A percentile compares a stretch with the other conserved stretches of the same genome.
phyloP scores from a whole-genome alignment of 2,113 vertebrate genomes.

The Otis tarda region DNA sequence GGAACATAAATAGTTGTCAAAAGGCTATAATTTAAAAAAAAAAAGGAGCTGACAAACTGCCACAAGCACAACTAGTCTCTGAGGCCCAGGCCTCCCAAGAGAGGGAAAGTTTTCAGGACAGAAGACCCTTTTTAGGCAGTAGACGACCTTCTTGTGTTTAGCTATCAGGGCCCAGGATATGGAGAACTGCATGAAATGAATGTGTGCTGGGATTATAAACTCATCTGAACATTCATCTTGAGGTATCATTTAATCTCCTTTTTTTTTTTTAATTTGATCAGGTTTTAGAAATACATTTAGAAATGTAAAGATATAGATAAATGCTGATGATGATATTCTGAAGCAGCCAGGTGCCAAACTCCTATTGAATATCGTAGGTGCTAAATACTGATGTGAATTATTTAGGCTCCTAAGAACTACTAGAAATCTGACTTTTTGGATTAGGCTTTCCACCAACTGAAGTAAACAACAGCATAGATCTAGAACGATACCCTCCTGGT shows the following conservation, averaged over 20 bases:
- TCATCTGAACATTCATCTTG: background rate
- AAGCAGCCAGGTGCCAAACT: background rate
- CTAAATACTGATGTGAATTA: background rate
- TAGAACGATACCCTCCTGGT: background rate
- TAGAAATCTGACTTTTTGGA: background rate
- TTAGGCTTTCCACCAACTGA: background rate
- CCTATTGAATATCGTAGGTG: accelerated
- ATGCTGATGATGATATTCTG: background rate
- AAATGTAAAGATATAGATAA: background rate
- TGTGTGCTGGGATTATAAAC: background rate
- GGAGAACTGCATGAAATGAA: background rate
- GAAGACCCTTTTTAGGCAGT: background rate
- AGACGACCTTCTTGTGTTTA: background rate
- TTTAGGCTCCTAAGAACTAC: background rate
- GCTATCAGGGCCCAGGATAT: accelerated
- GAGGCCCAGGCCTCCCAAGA: background rate
- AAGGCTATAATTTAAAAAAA: background rate
- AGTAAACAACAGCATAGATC: background rate
- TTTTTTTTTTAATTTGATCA: background rate
- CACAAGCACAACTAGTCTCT: background rate
- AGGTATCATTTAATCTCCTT: background rate
- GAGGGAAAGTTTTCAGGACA: background rate
- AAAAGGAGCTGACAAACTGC: background rate
- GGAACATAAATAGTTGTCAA: background rate
- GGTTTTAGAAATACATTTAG: background rate